Base-by-base conservation (phyloP, 2,797 vertebrate species). In the Galago senegalensis region DNA sequence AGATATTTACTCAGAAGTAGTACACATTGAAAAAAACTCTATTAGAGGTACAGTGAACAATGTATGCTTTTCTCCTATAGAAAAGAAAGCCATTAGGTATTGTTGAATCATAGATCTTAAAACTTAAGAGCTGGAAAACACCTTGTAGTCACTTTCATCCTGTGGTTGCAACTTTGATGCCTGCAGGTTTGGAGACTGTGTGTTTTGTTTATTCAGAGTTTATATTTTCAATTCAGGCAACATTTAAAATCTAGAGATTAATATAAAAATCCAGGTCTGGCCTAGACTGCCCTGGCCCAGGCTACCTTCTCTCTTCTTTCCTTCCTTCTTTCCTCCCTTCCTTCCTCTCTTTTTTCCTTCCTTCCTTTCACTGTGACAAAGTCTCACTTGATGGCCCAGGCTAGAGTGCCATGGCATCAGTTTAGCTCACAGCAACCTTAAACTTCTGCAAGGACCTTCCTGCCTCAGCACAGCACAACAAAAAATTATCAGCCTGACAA, bases 1-100 rank as follows among this genome's bases (percentile, higher is more conserved):
- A 91, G 67, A 61, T 88, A 82, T 95, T 93, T 91, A 72, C 43
- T 93, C 65, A 53, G 85, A 92, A 83, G 76, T 72, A 29, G 61
- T 70, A 61, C 8, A 5, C 23, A 84, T 61, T 53, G 65, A 95
- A 95, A 95, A 79, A 72, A 37, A 69, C 23, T 86, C 65, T 23
- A 13, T 27, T 61, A 20, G 56, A 87, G 61, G 89, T 88, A 63
- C 12, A 61, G 53, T 31, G 92, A 85, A 21, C n/a, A 14, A 12
- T 43, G 18, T 2, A 7, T 16, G 11, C 77, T 94, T 89, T 86
- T 46, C 29, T 85, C 53, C 87, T 75, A 3, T 10, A 37, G 86
- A 11, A 8, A 37, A 75, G 31, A 43, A 85, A 70, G 20, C 27
- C 37, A 23, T 37, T 75, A 31, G 65, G 25, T 61, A 73, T 61